Evolutionary conservation across 2,888 invertebrate species (phyloP).

Genomic region (Papilio elwesi): DNA sequence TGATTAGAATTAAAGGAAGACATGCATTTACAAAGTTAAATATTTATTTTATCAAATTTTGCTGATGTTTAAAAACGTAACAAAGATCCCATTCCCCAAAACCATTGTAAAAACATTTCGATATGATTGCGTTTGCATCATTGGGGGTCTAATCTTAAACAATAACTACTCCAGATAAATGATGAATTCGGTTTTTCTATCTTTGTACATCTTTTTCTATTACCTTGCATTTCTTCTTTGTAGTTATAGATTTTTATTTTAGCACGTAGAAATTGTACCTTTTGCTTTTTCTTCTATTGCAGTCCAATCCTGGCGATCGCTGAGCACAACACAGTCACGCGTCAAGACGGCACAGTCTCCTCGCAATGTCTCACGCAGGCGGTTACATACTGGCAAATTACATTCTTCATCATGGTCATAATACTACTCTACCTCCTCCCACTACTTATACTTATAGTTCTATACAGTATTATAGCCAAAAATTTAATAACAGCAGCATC

Average conservation of each 20-base stretch:
- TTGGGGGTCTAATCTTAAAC: too few species aligned
- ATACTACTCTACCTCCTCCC: constrained; percentile 92
- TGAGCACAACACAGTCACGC: constrained; percentile 87
- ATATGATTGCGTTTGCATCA: too few species aligned
- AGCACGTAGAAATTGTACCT: constrained; percentile 39
- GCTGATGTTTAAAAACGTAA: neutral
- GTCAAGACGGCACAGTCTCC: constrained; percentile 88
- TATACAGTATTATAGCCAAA: constrained; percentile 93
- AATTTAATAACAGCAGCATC: constrained; percentile 90
- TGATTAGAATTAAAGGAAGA: constrained; percentile 22
- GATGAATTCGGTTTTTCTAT: neutral
- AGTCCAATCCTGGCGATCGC: constrained; percentile 92
- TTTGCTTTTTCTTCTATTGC: constrained; percentile 79
- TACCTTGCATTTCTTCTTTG: constrained; percentile 36
- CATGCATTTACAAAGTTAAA: constrained; percentile 14
- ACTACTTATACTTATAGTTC: constrained; percentile 89
- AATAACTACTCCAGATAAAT: too few species aligned
- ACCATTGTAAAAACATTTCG: too few species aligned
- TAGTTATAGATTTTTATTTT: constrained; percentile 36
- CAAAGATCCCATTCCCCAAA: neutral
- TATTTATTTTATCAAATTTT: neutral
- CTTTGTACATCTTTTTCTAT: neutral
- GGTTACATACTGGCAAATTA: constrained; percentile 89
- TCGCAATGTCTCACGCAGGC: constrained; percentile 92
- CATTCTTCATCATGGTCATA: constrained; percentile 91